A percentile compares a stretch with the other conserved stretches of the same genome.
Conservation (phyloP, 2,888 invertebrate species). For the Bimastos eiseni region DNA sequence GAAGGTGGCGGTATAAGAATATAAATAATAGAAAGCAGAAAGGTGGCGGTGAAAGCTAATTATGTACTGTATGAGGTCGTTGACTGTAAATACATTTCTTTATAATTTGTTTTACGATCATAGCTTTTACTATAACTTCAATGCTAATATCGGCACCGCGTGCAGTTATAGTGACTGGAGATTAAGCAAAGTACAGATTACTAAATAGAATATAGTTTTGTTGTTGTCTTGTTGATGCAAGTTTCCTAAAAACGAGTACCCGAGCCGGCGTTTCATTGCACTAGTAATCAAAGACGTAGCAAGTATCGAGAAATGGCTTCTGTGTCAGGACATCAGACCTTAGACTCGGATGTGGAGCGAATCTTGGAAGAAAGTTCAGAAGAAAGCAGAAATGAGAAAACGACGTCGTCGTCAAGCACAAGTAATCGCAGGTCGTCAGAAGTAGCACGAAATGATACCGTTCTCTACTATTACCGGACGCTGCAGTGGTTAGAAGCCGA, state of each 20-base stretch:
- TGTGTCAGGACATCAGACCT: neutral
- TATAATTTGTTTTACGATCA: too few species aligned
- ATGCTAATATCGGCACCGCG: too few species aligned
- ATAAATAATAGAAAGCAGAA: too few species aligned
- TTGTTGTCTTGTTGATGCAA: too few species aligned
- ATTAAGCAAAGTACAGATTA: too few species aligned
- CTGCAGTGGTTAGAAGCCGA: conserved; percentile 18
- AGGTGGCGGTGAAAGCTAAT: too few species aligned
- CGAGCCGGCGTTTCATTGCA: neutral
- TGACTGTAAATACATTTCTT: too few species aligned
- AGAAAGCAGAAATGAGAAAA: neutral
- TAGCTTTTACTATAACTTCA: too few species aligned
- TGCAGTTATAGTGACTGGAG: too few species aligned
- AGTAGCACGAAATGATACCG: neutral
- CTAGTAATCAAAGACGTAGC: neutral
- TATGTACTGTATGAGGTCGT: too few species aligned
- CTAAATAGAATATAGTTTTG: too few species aligned
- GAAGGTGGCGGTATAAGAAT: neutral
- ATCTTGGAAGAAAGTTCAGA: neutral
- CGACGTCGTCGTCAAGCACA: neutral
- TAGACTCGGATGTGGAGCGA: neutral
- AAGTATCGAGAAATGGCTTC: conserved; percentile 22
- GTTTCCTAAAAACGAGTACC: too few species aligned
- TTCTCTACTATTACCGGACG: neutral
- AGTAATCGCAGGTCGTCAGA: neutral